phyloP scores from a whole-genome alignment of 1,140 invertebrate genomes.

The Calephelis virginiensis region DNA sequence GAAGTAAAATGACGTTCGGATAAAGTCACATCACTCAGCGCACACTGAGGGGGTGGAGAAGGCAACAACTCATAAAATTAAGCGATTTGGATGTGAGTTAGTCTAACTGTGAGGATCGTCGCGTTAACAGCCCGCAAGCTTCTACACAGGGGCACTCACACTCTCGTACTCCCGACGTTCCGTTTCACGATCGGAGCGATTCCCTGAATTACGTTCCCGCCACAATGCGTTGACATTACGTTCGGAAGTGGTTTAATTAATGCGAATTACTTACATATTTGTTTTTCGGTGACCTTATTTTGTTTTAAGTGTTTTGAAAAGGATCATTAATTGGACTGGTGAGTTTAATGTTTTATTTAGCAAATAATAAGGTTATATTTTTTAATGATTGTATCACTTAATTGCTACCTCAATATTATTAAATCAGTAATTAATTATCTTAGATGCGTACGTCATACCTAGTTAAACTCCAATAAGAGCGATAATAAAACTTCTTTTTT shows the following conservation, averaged over 20 bases:
- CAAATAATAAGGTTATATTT: not conserved
- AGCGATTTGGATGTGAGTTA: conserved; percentile 78
- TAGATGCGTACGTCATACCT: too few relatives aligned
- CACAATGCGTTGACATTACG: conserved; percentile 52
- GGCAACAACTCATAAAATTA: conserved; percentile 80
- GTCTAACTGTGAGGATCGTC: conserved; percentile 74
- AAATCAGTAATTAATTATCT: too few relatives aligned
- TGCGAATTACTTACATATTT: conserved; percentile 35
- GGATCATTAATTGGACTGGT: conserved; percentile 49
- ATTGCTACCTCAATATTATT: too few relatives aligned
- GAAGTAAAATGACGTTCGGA: conserved; percentile 30
- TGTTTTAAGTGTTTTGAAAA: conserved; percentile 36
- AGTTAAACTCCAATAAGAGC: too few relatives aligned
- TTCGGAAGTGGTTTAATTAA: conserved; percentile 46
- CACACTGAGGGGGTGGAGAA: conserved; percentile 71
- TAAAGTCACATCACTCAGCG: conserved; percentile 49
- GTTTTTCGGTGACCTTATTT: conserved; percentile 40
- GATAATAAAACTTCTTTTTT: too few relatives aligned
- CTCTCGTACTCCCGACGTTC: conserved; percentile 6
- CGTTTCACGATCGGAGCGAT: conserved; percentile 26
- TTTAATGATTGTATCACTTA: too few relatives aligned
- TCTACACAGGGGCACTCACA: conserved; percentile 38
- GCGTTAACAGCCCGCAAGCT: conserved; percentile 55
- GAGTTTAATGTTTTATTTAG: conserved; percentile 37
- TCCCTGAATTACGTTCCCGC: conserved; percentile 47